Evolutionary conservation across 1,140 invertebrate genomes (phyloP).

Genomic region (Periplaneta americana): DNA sequence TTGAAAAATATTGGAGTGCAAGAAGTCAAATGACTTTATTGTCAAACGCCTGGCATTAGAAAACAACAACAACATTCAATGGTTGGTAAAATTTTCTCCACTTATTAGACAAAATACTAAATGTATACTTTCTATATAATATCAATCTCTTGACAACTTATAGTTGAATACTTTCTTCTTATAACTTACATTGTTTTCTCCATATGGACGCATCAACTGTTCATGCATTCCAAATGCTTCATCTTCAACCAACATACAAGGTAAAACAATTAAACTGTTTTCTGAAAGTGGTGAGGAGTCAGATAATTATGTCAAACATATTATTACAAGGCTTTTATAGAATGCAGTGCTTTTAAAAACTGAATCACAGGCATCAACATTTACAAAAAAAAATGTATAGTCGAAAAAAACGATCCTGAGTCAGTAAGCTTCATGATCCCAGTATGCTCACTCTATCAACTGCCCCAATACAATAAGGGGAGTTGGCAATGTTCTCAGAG

Average conservation of each 20-base stretch:
- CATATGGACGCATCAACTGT: conserved; percentile 13
- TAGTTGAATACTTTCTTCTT: conserved; percentile 40
- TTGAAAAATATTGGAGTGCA: too few relatives aligned
- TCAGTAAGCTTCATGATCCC: conserved; percentile 19
- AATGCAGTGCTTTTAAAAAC: too few relatives aligned
- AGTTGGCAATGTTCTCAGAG: background rate
- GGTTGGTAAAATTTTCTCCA: conserved; percentile 35
- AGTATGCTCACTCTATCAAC: conserved; percentile 34
- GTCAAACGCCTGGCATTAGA: too few relatives aligned
- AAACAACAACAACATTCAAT: conserved; percentile 25
- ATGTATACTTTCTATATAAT: conserved; percentile 37
- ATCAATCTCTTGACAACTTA: conserved; percentile 33
- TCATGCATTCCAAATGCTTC: conserved; percentile 27
- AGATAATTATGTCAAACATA: background rate
- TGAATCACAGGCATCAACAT: conserved; percentile 37
- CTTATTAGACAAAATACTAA: conserved; percentile 38
- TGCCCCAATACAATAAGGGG: conserved; percentile 18
- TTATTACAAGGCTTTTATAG: conserved; percentile 8
- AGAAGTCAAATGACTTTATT: too few relatives aligned
- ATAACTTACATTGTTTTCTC: conserved; percentile 9
- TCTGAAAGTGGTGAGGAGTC: background rate
- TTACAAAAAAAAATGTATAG: conserved; percentile 20
- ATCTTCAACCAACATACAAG: conserved; percentile 24
- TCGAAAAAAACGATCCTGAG: conserved; percentile 32
- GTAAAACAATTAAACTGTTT: background rate